Evolutionary conservation across 2,888 invertebrate genomes (phyloP).

Genomic region (Anoncus sp.): DNA sequence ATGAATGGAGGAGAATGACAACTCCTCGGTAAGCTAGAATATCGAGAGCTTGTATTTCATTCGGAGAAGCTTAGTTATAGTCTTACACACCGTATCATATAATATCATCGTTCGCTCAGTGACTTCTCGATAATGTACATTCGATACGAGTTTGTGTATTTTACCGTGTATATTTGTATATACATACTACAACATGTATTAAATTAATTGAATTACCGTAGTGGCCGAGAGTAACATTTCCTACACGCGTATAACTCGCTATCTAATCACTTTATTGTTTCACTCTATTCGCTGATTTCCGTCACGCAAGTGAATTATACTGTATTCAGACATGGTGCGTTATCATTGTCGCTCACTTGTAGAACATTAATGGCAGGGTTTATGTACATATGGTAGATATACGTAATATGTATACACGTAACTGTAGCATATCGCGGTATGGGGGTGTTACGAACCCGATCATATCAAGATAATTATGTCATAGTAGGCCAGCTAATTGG

Average conservation of each 20-base stretch:
- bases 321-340: slow-evolving; percentile 44
- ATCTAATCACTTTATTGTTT: slow-evolving; percentile 52
- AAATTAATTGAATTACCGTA: slow-evolving; percentile 38
- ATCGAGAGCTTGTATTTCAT: slow-evolving; percentile 43
- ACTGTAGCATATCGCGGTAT: slow-evolving; percentile 16
- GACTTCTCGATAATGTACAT: slow-evolving; percentile 20
- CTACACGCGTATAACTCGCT: slow-evolving; percentile 3
- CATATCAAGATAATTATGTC: slow-evolving; percentile 63
- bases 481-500: slow-evolving; percentile 60
- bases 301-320: slow-evolving; percentile 44
- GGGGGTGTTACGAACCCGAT: slow-evolving; percentile 55
- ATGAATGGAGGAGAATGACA: slow-evolving; percentile 7
- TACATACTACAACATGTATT: slow-evolving; percentile 8
- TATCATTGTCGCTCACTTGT: slow-evolving; percentile 44
- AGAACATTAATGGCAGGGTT: slow-evolving; percentile 38
- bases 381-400: slow-evolving; percentile 12
- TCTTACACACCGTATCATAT: neutral
- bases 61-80: slow-evolving; percentile 9
- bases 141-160: slow-evolving; percentile 17
- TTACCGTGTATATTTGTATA: slow-evolving; percentile 1
- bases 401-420: slow-evolving; percentile 1
- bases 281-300: slow-evolving; percentile 17
- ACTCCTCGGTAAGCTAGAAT: slow-evolving; percentile 20
- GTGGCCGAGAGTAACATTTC: slow-evolving; percentile 24
- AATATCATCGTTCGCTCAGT: slow-evolving; percentile 20